Percentiles rank a stretch among this genome's conserved stretches.
These are phyloP conservation scores for Nomada flava DNA, from an alignment of 2,888 invertebrate species.

Conservation along the genomic window DNA sequence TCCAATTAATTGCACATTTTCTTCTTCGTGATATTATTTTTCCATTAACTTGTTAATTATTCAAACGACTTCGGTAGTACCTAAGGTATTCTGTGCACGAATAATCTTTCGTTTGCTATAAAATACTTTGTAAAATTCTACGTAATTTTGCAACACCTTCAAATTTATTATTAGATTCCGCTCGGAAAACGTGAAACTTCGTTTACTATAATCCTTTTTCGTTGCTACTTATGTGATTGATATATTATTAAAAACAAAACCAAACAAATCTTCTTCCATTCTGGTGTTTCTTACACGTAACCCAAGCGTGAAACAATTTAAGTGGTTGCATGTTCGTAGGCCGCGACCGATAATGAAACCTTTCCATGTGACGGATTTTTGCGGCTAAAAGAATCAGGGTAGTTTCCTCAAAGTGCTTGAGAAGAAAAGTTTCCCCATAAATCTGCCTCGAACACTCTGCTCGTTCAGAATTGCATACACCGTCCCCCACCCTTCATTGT, in stretches of 20 bases:
- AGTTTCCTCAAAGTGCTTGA: slow-evolving; percentile 37
- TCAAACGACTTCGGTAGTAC: too few relatives aligned
- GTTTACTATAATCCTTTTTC: too few relatives aligned
- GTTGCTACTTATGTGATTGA: neutral
- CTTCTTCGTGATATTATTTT: too few relatives aligned
- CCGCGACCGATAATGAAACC: slow-evolving; percentile 45
- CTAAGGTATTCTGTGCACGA: too few relatives aligned
- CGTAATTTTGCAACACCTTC: too few relatives aligned
- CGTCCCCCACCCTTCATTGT: slow-evolving; percentile 3
- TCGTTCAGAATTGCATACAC: slow-evolving; percentile 37
- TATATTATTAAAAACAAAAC: neutral
- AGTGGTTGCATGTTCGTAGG: slow-evolving; percentile 19
- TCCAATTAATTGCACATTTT: too few relatives aligned
- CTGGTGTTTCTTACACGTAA: neutral
- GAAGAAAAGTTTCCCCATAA: slow-evolving; percentile 59
- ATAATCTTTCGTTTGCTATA: too few relatives aligned
- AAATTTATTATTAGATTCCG: too few relatives aligned
- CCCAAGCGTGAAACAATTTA: slow-evolving; percentile 27
- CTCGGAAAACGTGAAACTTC: too few relatives aligned
- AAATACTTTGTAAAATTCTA: too few relatives aligned
- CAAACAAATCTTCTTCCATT: neutral
- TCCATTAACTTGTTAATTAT: too few relatives aligned
- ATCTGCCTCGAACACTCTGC: slow-evolving; percentile 41
- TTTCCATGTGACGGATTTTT: slow-evolving; percentile 38
- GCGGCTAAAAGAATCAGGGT: slow-evolving; percentile 53